These are phyloP conservation scores for Microhierax caerulescens DNA, from an alignment of 2,797 vertebrate species.

Conservation along the genomic window DNA sequence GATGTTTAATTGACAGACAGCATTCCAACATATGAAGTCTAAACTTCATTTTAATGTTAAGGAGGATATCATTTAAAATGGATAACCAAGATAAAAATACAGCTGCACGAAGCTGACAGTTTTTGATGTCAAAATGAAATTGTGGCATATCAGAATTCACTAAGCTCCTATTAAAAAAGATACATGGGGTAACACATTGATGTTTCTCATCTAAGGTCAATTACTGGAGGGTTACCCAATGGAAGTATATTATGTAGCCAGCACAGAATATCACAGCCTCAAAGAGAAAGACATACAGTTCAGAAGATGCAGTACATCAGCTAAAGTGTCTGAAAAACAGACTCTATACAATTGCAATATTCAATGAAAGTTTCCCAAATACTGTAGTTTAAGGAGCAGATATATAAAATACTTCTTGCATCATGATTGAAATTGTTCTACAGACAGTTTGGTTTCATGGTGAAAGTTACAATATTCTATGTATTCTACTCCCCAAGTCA, in stretches of 20 bases:
- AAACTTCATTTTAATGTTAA: background rate
- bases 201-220: background rate
- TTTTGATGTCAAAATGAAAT: background rate
- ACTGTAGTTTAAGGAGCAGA: background rate
- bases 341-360: background rate
- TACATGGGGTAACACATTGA: background rate
- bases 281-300: background rate
- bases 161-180: background rate
- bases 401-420: background rate
- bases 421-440: background rate
- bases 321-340: background rate
- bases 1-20: background rate
- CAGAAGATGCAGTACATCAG: background rate
- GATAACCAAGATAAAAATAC: background rate
- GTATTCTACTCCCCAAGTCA: background rate
- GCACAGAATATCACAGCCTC: background rate
- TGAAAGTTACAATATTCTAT: background rate
- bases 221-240: background rate
- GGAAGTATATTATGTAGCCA: background rate
- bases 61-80: background rate
- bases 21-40: background rate
- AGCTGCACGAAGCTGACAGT: background rate
- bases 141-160: background rate
- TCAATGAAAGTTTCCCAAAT: background rate
- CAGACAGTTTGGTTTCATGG: background rate